phyloP scores from a whole-genome alignment of 2,113 vertebrate species.

The Sardina pilchardus region DNA sequence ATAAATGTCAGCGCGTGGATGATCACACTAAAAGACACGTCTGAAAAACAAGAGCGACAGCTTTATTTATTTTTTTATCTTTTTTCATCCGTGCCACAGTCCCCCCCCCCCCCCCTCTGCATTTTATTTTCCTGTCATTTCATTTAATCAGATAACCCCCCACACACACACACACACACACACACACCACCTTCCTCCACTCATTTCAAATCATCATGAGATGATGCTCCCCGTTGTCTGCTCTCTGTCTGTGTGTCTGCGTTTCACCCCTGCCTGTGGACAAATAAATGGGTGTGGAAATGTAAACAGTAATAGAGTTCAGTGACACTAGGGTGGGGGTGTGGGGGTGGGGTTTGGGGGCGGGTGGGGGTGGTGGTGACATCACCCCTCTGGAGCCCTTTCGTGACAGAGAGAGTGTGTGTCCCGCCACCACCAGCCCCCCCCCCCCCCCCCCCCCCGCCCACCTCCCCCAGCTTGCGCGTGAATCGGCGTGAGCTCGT shows the following conservation, averaged over 20 bases:
- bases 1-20: neutral
- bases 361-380: slow-evolving; percentile 63
- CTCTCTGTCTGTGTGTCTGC: neutral
- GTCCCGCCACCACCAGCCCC: neutral
- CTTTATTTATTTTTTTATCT: neutral
- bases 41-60: neutral
- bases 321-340: slow-evolving; percentile 54
- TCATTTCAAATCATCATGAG: neutral
- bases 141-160: neutral
- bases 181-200: neutral
- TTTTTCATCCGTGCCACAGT: neutral
- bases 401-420: slow-evolving; percentile 51
- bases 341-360: no score
- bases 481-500: slow-evolving; percentile 55
- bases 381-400: slow-evolving; percentile 60
- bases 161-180: neutral
- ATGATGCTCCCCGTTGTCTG: neutral
- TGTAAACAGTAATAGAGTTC: slow-evolving; percentile 66
- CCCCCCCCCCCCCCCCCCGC: neutral
- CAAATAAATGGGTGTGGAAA: slow-evolving; percentile 65
- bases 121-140: neutral
- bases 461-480: no score
- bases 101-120: neutral
- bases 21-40: neutral
- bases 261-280: neutral